Conservation (phyloP, 2,113 vertebrate species). For the Misgurnus anguillicaudatus region DNA sequence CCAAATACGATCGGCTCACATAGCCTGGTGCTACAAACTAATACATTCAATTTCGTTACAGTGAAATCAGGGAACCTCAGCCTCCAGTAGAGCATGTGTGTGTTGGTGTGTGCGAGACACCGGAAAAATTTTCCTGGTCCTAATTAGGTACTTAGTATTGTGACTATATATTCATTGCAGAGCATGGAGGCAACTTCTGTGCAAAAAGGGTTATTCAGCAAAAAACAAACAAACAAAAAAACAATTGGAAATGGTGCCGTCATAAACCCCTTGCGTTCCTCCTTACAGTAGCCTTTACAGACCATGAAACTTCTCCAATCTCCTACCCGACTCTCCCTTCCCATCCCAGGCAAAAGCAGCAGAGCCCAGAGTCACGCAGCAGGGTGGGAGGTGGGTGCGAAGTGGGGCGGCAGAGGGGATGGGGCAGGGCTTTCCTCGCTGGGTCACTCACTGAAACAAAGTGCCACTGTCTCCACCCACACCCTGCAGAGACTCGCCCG, state of each 20-base stretch:
- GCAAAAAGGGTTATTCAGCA: constrained; percentile 48
- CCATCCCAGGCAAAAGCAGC: constrained; percentile 50
- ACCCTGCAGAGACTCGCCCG: constrained; percentile 71
- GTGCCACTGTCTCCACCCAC: constrained; percentile 71
- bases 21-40: constrained; percentile 33
- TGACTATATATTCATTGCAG: constrained; percentile 49
- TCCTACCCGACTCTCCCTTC: constrained; percentile 31
- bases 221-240: constrained; percentile 37
- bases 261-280: constrained; percentile 31
- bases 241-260: constrained; percentile 18
- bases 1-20: constrained; percentile 50
- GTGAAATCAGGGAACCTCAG: constrained; percentile 68
- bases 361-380: constrained; percentile 45
- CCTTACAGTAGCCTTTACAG: constrained; percentile 18
- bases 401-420: constrained; percentile 29
- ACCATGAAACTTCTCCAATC: constrained; percentile 17
- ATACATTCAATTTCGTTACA: constrained; percentile 63
- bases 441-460: constrained; percentile 69
- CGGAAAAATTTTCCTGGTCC: constrained; percentile 37
- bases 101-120: constrained; percentile 41
- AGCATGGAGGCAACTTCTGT: constrained; percentile 52
- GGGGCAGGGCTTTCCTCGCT: constrained; percentile 29
- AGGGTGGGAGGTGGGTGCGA: constrained; percentile 54
- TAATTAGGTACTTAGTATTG: constrained; percentile 43
- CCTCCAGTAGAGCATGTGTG: background rate